A percentile compares a stretch with the other conserved stretches of the same genome.
Evolutionary conservation across 2,797 vertebrate species (phyloP).

Genomic region (Neosilurus hyrtlii): DNA sequence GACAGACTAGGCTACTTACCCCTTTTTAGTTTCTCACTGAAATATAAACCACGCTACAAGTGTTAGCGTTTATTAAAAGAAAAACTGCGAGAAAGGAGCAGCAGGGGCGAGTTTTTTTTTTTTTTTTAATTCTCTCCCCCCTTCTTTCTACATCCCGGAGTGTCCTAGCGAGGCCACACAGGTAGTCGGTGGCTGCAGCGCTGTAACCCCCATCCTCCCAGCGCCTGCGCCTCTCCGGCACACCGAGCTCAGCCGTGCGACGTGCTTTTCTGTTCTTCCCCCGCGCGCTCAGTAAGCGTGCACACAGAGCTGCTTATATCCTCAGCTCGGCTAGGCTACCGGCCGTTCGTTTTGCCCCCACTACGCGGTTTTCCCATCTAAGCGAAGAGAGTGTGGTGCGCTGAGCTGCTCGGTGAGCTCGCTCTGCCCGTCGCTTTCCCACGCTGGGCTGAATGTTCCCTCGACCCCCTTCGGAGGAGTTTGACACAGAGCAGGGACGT

Average conservation of each 20-base stretch:
- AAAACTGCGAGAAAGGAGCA: conserved; percentile 46
- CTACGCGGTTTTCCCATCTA: conserved; percentile 21
- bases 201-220: conserved; percentile 38
- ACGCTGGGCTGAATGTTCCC: conserved; percentile 97
- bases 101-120: conserved; percentile 14
- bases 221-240: conserved; percentile 44
- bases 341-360: background rate
- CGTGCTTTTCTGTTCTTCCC: background rate
- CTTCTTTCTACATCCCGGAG: conserved; percentile 65
- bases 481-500: conserved; percentile 97
- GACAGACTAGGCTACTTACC: conserved; percentile 18
- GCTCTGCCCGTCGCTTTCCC: conserved; percentile 85
- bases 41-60: conserved; percentile 42
- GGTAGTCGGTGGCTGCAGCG: conserved; percentile 78
- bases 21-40: conserved; percentile 3
- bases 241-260: background rate
- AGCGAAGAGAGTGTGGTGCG: conserved; percentile 9
- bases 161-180: conserved; percentile 88
- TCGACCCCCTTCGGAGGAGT: conserved; percentile 97
- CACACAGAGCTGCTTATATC: background rate
- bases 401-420: conserved; percentile 67
- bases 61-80: conserved; percentile 32
- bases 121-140: background rate
- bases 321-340: background rate
- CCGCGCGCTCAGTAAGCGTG: background rate